These are phyloP conservation scores for Gonioctena quinquepunctata DNA, from an alignment of 1,140 invertebrate genomes.

Conservation along the genomic window DNA sequence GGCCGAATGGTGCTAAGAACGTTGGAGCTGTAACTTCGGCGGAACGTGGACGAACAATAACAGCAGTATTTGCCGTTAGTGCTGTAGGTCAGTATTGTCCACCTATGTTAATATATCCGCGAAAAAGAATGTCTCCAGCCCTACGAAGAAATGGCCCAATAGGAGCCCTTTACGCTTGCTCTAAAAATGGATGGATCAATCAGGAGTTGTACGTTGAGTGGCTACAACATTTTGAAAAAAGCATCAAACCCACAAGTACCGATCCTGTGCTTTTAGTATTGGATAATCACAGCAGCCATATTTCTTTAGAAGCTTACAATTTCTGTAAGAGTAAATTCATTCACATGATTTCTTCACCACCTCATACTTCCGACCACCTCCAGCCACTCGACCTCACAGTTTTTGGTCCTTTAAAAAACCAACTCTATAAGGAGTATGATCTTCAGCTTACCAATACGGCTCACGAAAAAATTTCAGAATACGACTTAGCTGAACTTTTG, in stretches of 20 bases:
- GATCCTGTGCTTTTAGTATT: constrained; percentile 40
- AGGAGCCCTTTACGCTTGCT: constrained; percentile 38
- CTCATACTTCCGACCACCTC: constrained; percentile 44
- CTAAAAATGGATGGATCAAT: constrained; percentile 48
- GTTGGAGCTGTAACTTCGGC: constrained; percentile 12
- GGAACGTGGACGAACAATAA: constrained; percentile 27
- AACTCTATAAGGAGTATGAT: constrained; percentile 34
- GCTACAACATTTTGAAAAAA: constrained; percentile 18
- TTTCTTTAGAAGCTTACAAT: constrained; percentile 29
- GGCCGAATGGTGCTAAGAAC: constrained; percentile 6
- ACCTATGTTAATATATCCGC: constrained; percentile 29
- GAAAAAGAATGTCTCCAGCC: constrained; percentile 27
- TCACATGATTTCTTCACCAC: constrained; percentile 29
- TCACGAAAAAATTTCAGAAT: constrained; percentile 30
- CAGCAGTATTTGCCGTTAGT: constrained; percentile 24
- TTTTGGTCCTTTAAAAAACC: constrained; percentile 43
- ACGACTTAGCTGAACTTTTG: constrained; percentile 32
- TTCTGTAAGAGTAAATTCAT: constrained; percentile 40
- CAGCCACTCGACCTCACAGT: constrained; percentile 50
- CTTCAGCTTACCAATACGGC: constrained; percentile 28
- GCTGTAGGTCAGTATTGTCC: constrained; percentile 23
- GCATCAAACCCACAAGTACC: constrained; percentile 34
- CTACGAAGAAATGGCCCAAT: constrained; percentile 43
- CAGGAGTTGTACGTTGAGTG: constrained; percentile 24
- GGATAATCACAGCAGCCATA: constrained; percentile 42